Evolutionary conservation across 2,797 vertebrate species (phyloP).

Genomic region (Alouatta caraya): DNA sequence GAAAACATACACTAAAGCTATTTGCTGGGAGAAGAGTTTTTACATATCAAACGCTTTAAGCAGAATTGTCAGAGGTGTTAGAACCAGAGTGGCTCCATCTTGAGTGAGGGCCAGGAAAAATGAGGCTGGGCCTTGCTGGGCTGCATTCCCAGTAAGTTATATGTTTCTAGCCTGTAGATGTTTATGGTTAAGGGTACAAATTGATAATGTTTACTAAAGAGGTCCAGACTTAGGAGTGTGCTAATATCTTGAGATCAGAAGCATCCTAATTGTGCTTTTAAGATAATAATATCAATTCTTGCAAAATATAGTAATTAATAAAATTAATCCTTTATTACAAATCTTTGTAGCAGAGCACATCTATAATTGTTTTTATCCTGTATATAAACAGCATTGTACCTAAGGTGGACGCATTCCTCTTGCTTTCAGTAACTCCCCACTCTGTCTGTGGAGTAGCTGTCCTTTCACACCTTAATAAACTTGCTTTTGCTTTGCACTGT

Average conservation of each 20-base stretch:
- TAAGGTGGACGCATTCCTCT: background rate
- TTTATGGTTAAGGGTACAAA: no score
- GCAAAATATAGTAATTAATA: background rate
- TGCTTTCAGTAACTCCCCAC: background rate
- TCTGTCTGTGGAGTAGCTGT: background rate
- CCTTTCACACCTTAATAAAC: background rate
- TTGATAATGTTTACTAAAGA: no score
- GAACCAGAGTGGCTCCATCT: no score
- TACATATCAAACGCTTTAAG: background rate
- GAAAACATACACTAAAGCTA: background rate
- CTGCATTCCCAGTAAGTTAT: no score
- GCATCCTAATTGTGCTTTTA: background rate
- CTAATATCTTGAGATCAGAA: no score
- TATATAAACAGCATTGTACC: background rate
- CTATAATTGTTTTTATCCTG: background rate
- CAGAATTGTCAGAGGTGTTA: no score
- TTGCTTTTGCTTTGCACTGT: background rate
- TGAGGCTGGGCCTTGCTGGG: no score
- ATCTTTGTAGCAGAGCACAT: background rate
- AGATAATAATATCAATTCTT: background rate
- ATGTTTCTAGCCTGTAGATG: no score
- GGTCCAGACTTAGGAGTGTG: no score
- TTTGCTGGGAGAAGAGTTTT: background rate
- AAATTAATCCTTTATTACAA: background rate
- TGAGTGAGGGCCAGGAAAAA: no score